Percentiles rank a stretch among this genome's conserved stretches.
Conservation (phyloP, 2,797 vertebrate genomes). For the Tenualosa ilisha region DNA sequence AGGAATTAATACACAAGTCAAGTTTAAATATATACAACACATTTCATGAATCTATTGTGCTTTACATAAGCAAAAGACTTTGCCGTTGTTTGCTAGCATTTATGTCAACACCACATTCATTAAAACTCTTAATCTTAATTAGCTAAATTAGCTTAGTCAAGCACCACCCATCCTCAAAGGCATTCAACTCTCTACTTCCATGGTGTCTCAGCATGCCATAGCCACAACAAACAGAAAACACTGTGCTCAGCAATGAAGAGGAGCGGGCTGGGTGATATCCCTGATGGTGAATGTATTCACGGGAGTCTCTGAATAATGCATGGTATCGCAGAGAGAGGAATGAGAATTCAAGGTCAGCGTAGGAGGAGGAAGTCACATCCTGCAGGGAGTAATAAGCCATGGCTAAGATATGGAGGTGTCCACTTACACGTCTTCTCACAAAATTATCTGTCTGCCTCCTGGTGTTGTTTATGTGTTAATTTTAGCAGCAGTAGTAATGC, state of each 20-base stretch:
- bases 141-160: neutral
- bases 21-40: too few species aligned
- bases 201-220: neutral
- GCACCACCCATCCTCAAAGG: neutral
- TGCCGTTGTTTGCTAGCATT: neutral
- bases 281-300: neutral
- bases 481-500: neutral
- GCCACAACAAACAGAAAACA: neutral
- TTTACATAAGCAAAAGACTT: too few species aligned
- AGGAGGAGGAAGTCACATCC: slow-evolving; percentile 1
- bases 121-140: neutral
- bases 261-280: neutral
- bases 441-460: slow-evolving; percentile 1
- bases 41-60: too few species aligned
- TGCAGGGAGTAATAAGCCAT: neutral
- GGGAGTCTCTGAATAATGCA: neutral
- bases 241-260: neutral
- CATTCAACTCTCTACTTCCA: neutral
- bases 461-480: neutral
- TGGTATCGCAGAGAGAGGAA: neutral
- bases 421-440: neutral
- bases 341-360: neutral
- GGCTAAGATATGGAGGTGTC: neutral
- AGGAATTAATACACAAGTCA: too few species aligned
- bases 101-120: neutral